These are phyloP conservation scores for Cosmia trapezina DNA, from an alignment of 2,888 invertebrate genomes.

Conservation along the genomic window DNA sequence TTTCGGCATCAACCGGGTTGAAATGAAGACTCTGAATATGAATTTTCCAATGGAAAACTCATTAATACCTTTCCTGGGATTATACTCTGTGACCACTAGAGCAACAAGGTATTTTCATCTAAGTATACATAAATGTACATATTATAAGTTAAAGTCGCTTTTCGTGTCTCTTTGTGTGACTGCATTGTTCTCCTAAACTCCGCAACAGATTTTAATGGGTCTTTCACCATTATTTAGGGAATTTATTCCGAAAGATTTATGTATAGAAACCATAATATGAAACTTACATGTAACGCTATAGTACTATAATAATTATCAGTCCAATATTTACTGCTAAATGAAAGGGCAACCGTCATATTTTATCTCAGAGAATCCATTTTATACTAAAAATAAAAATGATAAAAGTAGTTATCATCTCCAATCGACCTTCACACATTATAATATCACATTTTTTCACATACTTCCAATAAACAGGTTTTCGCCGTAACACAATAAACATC, in stretches of 20 bases:
- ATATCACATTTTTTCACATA: conserved; percentile 8
- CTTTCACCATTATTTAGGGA: too few relatives aligned
- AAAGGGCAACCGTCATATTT: not conserved
- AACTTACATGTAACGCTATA: too few relatives aligned
- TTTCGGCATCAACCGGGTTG: not conserved
- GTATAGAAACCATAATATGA: too few relatives aligned
- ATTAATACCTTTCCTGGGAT: not conserved
- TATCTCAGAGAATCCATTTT: not conserved
- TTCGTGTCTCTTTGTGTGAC: too few relatives aligned
- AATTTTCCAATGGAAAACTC: not conserved
- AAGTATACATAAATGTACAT: too few relatives aligned
- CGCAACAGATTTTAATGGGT: too few relatives aligned
- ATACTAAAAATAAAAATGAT: not conserved
- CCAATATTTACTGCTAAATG: not conserved
- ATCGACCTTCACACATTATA: not conserved
- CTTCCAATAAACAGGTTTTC: conserved; percentile 31
- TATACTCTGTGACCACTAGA: not conserved
- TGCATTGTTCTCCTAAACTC: too few relatives aligned
- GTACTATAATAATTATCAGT: not conserved
- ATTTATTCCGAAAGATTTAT: too few relatives aligned
- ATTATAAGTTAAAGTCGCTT: too few relatives aligned
- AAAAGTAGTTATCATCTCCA: not conserved
- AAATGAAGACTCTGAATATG: not conserved
- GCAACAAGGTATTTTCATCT: not conserved
- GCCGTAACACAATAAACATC: conserved; percentile 40